Evolutionary conservation across 1,140 invertebrate species (phyloP), one percentile per base, ranked within the genome.

Genomic region (Polypedilum pembai): DNA sequence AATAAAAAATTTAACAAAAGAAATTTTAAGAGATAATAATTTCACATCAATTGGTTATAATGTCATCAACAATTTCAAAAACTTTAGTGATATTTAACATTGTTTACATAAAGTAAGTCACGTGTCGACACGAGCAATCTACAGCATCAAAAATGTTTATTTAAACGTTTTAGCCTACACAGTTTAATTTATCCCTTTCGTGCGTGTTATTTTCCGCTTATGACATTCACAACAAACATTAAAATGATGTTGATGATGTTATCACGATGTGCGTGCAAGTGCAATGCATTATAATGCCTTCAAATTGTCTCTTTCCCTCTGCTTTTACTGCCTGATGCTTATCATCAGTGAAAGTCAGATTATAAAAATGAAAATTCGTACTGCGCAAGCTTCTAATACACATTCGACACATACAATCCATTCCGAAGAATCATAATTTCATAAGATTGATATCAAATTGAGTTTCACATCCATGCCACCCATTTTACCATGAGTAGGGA

Each of bases 211-310:
- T 56, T 56, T 4, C 45, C 10, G 10, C 45, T 56, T 56, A 56
- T 56, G 45, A 56, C 45, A 56, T 56, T 56, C 45, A 56, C 45
- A 56, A 56, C 45, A 56, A 56, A 56, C 45, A 56, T 56, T 56
- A n/a, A 56, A 56, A 56, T 56, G 12, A 56, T 56, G 45, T n/a
- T 56, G 45, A 56, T 56, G n/a, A n/a, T 56, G 45, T 33, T 33
- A 56, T 56, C 45, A 12, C 3, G n/a, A 56, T n/a, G 15, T 56
- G 12, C 45, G 45, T 56, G 45, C 45, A 56, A 56, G 45, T 56
- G 45, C 45, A 56, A 56, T n/a, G 45, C 12, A 33, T 33, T 33
- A 33, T 33, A 33, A 33, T 33, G 5, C 24, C 5, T 56, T 56
- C n/a, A 56, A 56, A 56, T 56, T 56, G 45, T 56, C 45, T 33